Evolutionary conservation across 2,888 invertebrate species (phyloP).

Genomic region (Apoderus coryli): DNA sequence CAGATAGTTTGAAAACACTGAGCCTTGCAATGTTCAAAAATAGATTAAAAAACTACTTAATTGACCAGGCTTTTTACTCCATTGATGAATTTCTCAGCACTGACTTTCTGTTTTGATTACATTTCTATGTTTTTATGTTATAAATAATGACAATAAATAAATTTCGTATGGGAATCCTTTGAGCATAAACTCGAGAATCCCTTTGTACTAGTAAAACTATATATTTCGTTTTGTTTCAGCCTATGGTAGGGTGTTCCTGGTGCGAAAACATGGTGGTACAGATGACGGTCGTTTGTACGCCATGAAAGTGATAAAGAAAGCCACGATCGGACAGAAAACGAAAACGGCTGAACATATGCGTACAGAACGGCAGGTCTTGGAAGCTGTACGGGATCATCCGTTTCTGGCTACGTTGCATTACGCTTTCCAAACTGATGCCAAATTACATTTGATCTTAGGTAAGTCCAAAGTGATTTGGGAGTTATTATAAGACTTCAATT

Average conservation of each 20-base stretch:
- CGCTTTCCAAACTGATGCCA: constrained; percentile 95
- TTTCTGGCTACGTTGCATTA: constrained; percentile 95
- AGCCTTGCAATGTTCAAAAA: no score
- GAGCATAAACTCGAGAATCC: no score
- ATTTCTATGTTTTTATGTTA: no score
- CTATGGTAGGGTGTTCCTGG: constrained; percentile 92
- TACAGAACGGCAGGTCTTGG: constrained; percentile 92
- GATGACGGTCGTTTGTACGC: constrained; percentile 89
- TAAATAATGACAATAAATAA: no score
- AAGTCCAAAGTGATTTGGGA: constrained; percentile 37
- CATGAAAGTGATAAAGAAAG: constrained; percentile 96
- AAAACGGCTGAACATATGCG: constrained; percentile 95
- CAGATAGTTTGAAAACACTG: no score
- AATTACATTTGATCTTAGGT: constrained; percentile 94
- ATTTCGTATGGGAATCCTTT: no score
- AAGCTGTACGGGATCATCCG: constrained; percentile 86
- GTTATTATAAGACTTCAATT: no score
- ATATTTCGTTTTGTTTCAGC: constrained; percentile 64
- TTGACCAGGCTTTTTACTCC: no score
- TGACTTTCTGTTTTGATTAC: no score
- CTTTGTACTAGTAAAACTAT: no score
- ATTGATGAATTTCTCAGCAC: no score
- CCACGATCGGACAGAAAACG: constrained; percentile 84
- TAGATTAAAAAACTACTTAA: no score
- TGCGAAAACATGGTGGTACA: constrained; percentile 73